phyloP scores from a whole-genome alignment of 2,888 invertebrate species.

The Clusia tigrina region DNA sequence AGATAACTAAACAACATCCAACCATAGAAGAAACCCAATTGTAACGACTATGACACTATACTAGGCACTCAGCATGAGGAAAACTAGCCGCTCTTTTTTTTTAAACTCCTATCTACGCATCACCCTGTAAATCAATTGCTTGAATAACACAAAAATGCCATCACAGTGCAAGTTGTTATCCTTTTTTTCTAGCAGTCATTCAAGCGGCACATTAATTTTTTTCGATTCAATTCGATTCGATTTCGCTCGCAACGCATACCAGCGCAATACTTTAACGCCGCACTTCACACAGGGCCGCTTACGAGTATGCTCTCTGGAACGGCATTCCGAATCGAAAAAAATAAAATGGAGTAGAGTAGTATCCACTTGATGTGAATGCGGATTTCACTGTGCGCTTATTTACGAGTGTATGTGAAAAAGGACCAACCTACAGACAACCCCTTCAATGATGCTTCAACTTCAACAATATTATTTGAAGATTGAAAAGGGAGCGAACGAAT shows the following conservation, averaged over 20 bases:
- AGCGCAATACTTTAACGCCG: conserved; percentile 16
- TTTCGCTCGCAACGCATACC: no score
- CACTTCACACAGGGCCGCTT: conserved; percentile 21
- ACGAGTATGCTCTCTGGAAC: no score
- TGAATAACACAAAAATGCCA: conserved; percentile 23
- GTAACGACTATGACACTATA: no score
- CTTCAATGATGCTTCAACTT: conserved; percentile 20
- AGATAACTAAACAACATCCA: no score
- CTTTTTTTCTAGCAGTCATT: conserved; percentile 11
- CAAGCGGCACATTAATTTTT: conserved; percentile 2
- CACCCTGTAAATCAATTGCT: conserved; percentile 22
- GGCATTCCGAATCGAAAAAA: not conserved
- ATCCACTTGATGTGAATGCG: not conserved
- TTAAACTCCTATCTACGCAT: no score
- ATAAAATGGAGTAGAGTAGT: not conserved
- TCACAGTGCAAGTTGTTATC: conserved; percentile 15
- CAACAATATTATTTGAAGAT: conserved; percentile 28
- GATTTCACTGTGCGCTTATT: not conserved
- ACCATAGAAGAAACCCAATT: no score
- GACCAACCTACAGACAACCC: conserved; percentile 20
- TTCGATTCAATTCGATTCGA: conserved; percentile 25
- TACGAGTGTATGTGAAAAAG: not conserved
- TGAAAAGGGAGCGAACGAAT: conserved; percentile 22
- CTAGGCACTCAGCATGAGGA: no score
- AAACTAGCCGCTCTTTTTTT: no score